Evolutionary conservation across 2,888 invertebrate genomes (phyloP), one percentile per base, ranked within the genome.

Genomic region (Homarus gammarus): DNA sequence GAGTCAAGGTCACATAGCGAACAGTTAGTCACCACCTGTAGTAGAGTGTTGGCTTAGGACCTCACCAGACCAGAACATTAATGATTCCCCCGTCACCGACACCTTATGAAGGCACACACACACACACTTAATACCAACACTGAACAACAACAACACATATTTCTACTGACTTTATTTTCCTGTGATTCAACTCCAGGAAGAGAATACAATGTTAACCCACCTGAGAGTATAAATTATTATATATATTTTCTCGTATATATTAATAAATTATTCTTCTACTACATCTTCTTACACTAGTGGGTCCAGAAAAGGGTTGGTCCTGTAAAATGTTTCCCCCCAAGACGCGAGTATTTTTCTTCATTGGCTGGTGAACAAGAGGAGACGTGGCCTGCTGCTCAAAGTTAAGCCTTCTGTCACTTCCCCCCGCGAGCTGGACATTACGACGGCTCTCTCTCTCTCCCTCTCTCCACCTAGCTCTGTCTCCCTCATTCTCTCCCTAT

Each of bases 311-410:
- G n/a, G 27, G 64, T 27, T 64, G 64, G 64, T 8, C 8, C 27
- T 64, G 64, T 5, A 64, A 56, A 56, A 27, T 64, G 64, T 27
- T 64, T 64, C 27, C 64, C 8, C 56, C 56, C 12, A n/a, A 44
- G 64, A 64, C 64, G n/a, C 31, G 27, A 64, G 64, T 27, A 64
- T 64, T 64, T 64, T 64, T 64, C 64, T 64, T 27, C 64, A 64
- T n/a, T 64, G 64, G 64, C 27, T 22, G 64, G 10, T 64, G 64
- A 64, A 64, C 64, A 64, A 64, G 64, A 64, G 8, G 64, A 27
- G 64, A 64, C 64, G 64, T 64, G 64, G 27, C 64, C 27, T n/a
- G 64, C 64, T 64, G 27, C 27, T 56, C 27, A n/a, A 64, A 64
- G 64, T 64, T 64, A 64, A n/a, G 64, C 31, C 64, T 64, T 64